These are phyloP conservation scores for Coenonympha glycerion DNA, from an alignment of 2,888 invertebrate species.

Conservation along the genomic window DNA sequence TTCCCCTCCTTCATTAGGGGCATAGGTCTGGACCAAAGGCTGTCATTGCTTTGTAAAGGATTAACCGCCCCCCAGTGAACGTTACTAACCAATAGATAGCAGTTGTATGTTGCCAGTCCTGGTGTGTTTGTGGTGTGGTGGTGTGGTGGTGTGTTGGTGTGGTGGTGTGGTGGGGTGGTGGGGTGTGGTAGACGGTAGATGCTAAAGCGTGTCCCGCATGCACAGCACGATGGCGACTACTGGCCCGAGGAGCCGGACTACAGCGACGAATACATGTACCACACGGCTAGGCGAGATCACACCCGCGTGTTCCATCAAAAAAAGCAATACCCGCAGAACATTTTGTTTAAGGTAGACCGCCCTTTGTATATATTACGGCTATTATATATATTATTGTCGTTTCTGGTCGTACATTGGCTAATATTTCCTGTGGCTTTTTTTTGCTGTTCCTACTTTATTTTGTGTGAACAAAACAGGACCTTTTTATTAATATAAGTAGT, in stretches of 20 bases:
- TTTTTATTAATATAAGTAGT: too few relatives aligned
- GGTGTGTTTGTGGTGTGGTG: too few relatives aligned
- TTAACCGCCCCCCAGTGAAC: conserved; percentile 17
- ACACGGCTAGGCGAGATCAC: conserved; percentile 69
- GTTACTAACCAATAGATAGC: conserved; percentile 25
- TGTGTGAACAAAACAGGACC: too few relatives aligned
- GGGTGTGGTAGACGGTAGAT: conserved; percentile 26
- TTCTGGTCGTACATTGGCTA: too few relatives aligned
- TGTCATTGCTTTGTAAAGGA: too few relatives aligned
- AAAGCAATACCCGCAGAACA: conserved; percentile 73
- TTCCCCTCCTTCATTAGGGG: too few relatives aligned
- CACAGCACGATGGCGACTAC: conserved; percentile 50
- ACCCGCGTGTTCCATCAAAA: conserved; percentile 68
- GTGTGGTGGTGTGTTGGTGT: too few relatives aligned
- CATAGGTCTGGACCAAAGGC: too few relatives aligned
- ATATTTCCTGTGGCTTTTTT: too few relatives aligned
- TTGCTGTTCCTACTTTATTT: too few relatives aligned
- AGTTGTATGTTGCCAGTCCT: conserved; percentile 23
- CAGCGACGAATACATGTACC: conserved; percentile 73
- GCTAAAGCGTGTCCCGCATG: conserved; percentile 28
- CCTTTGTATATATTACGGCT: conserved; percentile 16
- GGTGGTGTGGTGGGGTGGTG: conserved; percentile 3
- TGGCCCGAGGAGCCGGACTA: conserved; percentile 65
- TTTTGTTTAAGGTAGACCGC: conserved; percentile 66
- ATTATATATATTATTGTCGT: too few relatives aligned